Conservation (phyloP, 2,888 invertebrate species). For the Microctonus brassicae region DNA sequence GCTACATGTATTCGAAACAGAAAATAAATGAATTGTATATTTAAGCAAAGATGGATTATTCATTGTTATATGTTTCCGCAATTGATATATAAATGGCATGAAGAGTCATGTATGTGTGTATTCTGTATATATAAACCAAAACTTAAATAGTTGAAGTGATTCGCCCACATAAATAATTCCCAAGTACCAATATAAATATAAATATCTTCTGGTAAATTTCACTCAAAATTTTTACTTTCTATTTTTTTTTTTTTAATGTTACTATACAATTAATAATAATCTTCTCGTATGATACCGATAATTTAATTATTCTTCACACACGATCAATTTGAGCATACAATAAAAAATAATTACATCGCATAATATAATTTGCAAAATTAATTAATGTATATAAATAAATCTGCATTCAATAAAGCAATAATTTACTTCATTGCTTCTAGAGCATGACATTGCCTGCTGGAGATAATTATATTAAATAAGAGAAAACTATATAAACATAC, state of each 20-base stretch:
- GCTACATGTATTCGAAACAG: background rate
- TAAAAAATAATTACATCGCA: too few species aligned
- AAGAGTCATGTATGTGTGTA: too few species aligned
- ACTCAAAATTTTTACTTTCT: background rate
- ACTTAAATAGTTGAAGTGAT: background rate
- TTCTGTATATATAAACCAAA: too few species aligned
- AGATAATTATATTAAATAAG: constrained; percentile 1
- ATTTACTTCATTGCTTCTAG: background rate
- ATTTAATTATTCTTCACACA: background rate
- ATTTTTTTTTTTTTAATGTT: background rate
- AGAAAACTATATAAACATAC: background rate
- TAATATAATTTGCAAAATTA: too few species aligned
- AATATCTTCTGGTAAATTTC: background rate
- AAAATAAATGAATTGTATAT: background rate
- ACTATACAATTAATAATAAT: background rate
- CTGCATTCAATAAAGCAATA: background rate
- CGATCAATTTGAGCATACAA: too few species aligned
- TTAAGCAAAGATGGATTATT: background rate
- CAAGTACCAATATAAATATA: background rate
- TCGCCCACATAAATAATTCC: background rate
- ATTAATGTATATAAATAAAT: background rate
- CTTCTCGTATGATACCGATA: background rate
- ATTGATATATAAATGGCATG: background rate
- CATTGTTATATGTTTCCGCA: background rate
- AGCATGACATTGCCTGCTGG: constrained; percentile 15